Conservation (phyloP, 2,888 invertebrate species). For the Diarsia mendica region DNA sequence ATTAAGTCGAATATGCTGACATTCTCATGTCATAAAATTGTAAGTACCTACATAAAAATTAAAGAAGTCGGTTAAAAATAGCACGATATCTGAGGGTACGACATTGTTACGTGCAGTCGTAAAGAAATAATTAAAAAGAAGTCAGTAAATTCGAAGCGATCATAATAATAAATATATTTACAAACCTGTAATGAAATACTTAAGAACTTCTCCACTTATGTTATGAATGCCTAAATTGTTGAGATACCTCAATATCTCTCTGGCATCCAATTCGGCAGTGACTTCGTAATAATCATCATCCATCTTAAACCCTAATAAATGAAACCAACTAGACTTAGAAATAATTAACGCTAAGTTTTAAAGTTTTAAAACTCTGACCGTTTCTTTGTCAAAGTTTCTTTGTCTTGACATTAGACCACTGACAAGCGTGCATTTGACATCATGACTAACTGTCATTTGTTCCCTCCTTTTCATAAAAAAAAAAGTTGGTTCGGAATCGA, state of each 20-base stretch:
- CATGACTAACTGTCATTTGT: not conserved
- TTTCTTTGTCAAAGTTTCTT: constrained; percentile 2
- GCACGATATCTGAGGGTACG: not conserved
- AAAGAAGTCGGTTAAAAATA: no score
- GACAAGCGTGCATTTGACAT: not conserved
- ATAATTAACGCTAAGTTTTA: not conserved
- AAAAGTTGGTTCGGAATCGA: not conserved
- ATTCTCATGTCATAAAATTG: not conserved
- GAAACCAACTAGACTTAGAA: constrained; percentile 23
- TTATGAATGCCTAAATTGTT: constrained; percentile 94
- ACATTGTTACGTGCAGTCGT: not conserved
- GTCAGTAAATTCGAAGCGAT: not conserved
- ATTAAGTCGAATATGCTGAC: not conserved
- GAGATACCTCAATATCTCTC: constrained; percentile 93
- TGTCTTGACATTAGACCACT: not conserved
- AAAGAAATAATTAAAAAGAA: not conserved
- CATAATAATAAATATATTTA: not conserved
- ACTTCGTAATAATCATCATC: constrained; percentile 79
- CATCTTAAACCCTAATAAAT: constrained; percentile 62
- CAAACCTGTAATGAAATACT: constrained; percentile 94
- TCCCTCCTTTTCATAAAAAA: constrained; percentile 7
- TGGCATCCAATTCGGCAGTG: constrained; percentile 91
- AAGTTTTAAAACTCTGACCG: constrained; percentile 46
- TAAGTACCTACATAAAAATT: not conserved
- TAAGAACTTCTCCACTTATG: constrained; percentile 93